These are phyloP conservation scores for Dermochelys coriacea DNA, from an alignment of 2,797 vertebrate species.

Conservation along the genomic window DNA sequence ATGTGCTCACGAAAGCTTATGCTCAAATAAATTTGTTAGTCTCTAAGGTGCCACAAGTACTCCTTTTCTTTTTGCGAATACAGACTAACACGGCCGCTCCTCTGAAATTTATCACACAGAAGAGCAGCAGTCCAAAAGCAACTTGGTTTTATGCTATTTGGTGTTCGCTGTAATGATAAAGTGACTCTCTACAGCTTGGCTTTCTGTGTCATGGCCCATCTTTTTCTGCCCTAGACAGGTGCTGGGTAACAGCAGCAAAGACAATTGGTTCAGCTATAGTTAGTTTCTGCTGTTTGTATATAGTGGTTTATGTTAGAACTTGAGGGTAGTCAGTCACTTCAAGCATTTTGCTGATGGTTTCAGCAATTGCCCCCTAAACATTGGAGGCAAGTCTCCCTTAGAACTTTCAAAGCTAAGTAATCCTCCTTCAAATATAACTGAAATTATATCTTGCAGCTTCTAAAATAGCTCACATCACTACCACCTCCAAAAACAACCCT, in stretches of 20 bases:
- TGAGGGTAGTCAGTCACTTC: neutral
- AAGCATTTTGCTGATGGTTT: constrained; percentile 3
- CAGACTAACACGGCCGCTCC: too few relatives aligned
- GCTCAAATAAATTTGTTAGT: too few relatives aligned
- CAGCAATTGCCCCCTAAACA: constrained; percentile 34
- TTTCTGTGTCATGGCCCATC: constrained; percentile 38
- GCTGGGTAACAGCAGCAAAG: neutral
- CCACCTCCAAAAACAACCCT: constrained; percentile 67
- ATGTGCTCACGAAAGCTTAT: too few relatives aligned
- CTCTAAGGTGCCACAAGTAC: too few relatives aligned
- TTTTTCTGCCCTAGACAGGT: neutral
- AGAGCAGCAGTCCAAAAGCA: constrained; percentile 21
- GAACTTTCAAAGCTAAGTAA: constrained; percentile 27
- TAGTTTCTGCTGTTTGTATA: constrained; percentile 43
- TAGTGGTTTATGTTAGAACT: constrained; percentile 36
- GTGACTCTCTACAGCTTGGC: constrained; percentile 22
- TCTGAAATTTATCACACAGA: constrained; percentile 12
- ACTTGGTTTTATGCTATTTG: constrained; percentile 69
- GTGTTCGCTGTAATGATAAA: neutral
- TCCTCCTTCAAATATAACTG: constrained; percentile 55
- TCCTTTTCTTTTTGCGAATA: too few relatives aligned
- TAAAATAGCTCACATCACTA: constrained; percentile 68
- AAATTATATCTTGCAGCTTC: constrained; percentile 71
- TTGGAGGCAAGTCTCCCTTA: constrained; percentile 6
- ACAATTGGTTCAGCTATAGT: neutral